These are phyloP conservation scores for Argynnis bischoffii DNA, from an alignment of 2,888 invertebrate species.

Conservation along the genomic window DNA sequence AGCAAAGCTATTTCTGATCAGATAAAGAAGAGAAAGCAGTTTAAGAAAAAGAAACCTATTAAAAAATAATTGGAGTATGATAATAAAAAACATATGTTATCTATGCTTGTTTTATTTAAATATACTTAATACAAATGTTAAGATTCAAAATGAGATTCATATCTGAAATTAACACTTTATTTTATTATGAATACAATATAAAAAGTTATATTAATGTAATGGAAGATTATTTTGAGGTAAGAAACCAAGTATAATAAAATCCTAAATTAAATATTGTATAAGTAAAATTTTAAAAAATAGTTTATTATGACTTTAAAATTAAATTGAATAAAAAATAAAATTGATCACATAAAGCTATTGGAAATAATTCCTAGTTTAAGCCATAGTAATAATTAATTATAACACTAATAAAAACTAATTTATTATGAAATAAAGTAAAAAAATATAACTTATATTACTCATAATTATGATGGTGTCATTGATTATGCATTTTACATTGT, in stretches of 20 bases:
- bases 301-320: background rate
- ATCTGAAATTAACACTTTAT: slow-evolving; percentile 6
- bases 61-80: slow-evolving; percentile 48
- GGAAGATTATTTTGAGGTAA: slow-evolving; percentile 12
- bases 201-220: background rate
- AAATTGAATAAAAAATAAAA: too few relatives aligned
- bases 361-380: too few relatives aligned
- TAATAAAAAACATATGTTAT: slow-evolving; percentile 34
- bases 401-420: background rate
- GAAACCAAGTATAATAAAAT: background rate
- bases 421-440: slow-evolving; percentile 8
- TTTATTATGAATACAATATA: background rate
- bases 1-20: slow-evolving; percentile 74
- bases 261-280: background rate
- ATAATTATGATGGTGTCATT: background rate
- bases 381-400: background rate
- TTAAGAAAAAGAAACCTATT: slow-evolving; percentile 64
- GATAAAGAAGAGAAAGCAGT: slow-evolving; percentile 73
- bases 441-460: too few relatives aligned
- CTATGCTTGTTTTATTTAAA: slow-evolving; percentile 34
- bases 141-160: slow-evolving; percentile 16
- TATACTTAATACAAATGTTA: slow-evolving; percentile 23
- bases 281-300: background rate
- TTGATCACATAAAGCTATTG: too few relatives aligned
- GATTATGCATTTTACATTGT: background rate